Conservation (phyloP, 2,888 invertebrate genomes). For the Synanthedon formicaeformis region DNA sequence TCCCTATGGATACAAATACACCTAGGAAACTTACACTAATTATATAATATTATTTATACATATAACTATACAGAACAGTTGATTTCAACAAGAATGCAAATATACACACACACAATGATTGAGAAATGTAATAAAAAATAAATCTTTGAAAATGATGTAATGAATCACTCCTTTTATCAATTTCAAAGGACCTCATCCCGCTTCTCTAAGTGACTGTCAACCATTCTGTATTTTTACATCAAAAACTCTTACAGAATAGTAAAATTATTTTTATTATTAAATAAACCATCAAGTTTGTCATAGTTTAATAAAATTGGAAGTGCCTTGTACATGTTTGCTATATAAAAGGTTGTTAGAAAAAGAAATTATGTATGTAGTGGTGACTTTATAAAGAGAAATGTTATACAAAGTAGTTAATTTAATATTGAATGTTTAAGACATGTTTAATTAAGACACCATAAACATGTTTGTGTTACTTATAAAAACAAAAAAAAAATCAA, state of each 20-base stretch:
- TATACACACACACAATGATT: not conserved
- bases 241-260: not conserved
- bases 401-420: no score
- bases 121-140: not conserved
- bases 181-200: no score
- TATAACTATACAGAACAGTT: slow-evolving; percentile 52
- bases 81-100: not conserved
- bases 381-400: no score
- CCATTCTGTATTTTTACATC: not conserved
- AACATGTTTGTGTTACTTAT: no score
- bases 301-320: not conserved
- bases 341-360: not conserved
- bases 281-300: not conserved
- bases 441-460: no score
- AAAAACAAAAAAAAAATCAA: no score
- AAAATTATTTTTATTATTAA: not conserved
- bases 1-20: slow-evolving; percentile 50
- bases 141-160: not conserved
- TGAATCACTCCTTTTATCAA: not conserved
- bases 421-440: no score
- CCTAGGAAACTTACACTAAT: slow-evolving; percentile 49
- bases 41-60: slow-evolving; percentile 9
- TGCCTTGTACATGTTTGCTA: not conserved
- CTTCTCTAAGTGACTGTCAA: not conserved
- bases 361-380: no score